Percentiles rank a stretch among this genome's conserved stretches.
phyloP scores from a whole-genome alignment of 2,797 vertebrate species.

The Phrynocephalus vlangalii region DNA sequence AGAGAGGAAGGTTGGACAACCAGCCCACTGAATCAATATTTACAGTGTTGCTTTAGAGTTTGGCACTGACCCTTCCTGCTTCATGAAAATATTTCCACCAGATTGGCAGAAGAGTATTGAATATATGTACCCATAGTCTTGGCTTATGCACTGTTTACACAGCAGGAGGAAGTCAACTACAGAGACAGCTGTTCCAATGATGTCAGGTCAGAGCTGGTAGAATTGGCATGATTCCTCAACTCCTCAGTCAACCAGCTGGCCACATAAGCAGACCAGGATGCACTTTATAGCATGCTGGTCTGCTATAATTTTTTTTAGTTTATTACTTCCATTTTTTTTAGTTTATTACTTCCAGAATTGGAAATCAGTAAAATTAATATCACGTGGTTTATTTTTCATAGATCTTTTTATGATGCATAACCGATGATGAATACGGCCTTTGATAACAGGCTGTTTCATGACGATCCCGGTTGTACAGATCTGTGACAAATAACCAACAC shows the following conservation, averaged over 20 bases:
- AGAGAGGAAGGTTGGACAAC: neutral
- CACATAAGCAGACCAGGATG: neutral
- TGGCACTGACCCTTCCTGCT: slow-evolving; percentile 57
- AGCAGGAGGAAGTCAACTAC: slow-evolving; percentile 48
- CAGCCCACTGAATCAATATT: slow-evolving; percentile 19
- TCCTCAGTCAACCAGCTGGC: neutral
- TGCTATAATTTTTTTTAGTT: too few species aligned
- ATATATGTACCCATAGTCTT: slow-evolving; percentile 54
- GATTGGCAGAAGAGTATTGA: slow-evolving; percentile 34
- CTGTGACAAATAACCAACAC: neutral
- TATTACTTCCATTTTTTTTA: too few species aligned
- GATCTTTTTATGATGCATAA: neutral
- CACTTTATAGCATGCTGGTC: too few species aligned
- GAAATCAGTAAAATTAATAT: neutral
- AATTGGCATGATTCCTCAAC: neutral
- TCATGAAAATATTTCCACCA: slow-evolving; percentile 63
- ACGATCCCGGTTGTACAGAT: neutral
- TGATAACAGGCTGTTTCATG: neutral
- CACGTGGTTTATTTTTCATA: neutral
- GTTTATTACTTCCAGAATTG: neutral
- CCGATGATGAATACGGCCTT: neutral
- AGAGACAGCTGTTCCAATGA: slow-evolving; percentile 29
- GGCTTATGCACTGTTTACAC: slow-evolving; percentile 66
- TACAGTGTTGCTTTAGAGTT: slow-evolving; percentile 30
- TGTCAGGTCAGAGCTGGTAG: neutral